These are phyloP conservation scores for Eumaeus atala DNA, from an alignment of 1,140 invertebrate genomes.

Conservation along the genomic window DNA sequence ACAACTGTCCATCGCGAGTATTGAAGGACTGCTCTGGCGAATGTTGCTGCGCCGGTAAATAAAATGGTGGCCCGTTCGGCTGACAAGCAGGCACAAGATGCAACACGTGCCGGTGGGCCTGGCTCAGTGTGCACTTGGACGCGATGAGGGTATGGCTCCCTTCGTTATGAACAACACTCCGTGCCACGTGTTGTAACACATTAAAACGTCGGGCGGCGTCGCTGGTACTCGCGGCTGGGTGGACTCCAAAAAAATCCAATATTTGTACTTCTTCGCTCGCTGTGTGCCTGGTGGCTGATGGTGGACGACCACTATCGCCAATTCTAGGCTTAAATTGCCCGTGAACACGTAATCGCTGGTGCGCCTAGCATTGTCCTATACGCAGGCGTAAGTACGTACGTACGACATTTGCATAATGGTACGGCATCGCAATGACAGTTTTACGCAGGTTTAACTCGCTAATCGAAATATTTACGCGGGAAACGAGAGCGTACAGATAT, in stretches of 20 bases:
- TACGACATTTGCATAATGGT: too few species aligned
- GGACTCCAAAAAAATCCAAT: neutral
- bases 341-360: too few species aligned
- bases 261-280: neutral
- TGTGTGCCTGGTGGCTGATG: neutral
- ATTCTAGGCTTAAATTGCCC: neutral
- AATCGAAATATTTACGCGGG: too few species aligned
- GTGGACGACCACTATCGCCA: conserved; percentile 7
- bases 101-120: conserved; percentile 3
- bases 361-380: neutral
- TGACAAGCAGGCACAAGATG: conserved; percentile 1
- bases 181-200: neutral
- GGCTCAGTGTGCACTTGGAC: neutral
- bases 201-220: conserved; percentile 2
- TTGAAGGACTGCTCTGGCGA: neutral
- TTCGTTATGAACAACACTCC: conserved; percentile 8
- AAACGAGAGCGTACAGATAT: too few species aligned
- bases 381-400: neutral
- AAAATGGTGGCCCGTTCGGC: conserved; percentile 1
- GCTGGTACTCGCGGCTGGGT: neutral
- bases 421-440: too few species aligned
- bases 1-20: neutral
- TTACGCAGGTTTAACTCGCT: too few species aligned
- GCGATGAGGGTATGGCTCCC: conserved; percentile 4
- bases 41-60: conserved; percentile 2